phyloP scores from a whole-genome alignment of 2,888 invertebrate species.

The Plagiodera versicolora region DNA sequence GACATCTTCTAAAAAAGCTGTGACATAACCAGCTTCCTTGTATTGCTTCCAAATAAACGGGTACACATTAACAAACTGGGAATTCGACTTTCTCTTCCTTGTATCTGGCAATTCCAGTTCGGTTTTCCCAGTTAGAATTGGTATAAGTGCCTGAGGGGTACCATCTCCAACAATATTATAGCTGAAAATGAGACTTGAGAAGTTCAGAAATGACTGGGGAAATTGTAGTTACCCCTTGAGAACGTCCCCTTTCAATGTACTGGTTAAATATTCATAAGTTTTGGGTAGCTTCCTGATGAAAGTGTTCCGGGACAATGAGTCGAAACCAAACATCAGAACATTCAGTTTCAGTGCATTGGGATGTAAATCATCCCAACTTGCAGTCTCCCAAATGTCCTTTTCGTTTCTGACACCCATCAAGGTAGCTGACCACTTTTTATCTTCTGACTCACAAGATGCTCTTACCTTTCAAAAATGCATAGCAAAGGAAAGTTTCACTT shows the following conservation, averaged over 20 bases:
- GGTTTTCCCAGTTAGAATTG: conserved; percentile 80
- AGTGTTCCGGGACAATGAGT: conserved; percentile 83
- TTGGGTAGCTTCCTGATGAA: conserved; percentile 78
- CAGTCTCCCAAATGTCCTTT: conserved; percentile 51
- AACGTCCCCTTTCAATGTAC: conserved; percentile 64
- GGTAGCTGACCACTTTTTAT: conserved; percentile 67
- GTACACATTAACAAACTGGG: conserved; percentile 72
- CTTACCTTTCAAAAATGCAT: conserved; percentile 54
- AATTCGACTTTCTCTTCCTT: conserved; percentile 66
- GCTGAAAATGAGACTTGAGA: conserved; percentile 37
- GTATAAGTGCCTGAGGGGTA: conserved; percentile 84
- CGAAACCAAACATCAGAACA: conserved; percentile 84
- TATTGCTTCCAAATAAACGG: conserved; percentile 87
- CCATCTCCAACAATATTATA: conserved; percentile 86
- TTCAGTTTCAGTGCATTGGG: conserved; percentile 62
- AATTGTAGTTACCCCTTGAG: conserved; percentile 64
- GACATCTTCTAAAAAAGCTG: conserved; percentile 86
- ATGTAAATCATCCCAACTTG: conserved; percentile 58
- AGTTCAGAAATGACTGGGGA: neutral
- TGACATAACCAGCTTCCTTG: conserved; percentile 69
- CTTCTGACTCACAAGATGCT: conserved; percentile 63
- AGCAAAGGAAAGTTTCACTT: neutral
- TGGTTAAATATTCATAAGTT: conserved; percentile 69
- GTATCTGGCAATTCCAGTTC: conserved; percentile 89
- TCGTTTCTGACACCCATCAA: conserved; percentile 64